phyloP scores from a whole-genome alignment of 1,140 invertebrate species.

The Dryas iulia region DNA sequence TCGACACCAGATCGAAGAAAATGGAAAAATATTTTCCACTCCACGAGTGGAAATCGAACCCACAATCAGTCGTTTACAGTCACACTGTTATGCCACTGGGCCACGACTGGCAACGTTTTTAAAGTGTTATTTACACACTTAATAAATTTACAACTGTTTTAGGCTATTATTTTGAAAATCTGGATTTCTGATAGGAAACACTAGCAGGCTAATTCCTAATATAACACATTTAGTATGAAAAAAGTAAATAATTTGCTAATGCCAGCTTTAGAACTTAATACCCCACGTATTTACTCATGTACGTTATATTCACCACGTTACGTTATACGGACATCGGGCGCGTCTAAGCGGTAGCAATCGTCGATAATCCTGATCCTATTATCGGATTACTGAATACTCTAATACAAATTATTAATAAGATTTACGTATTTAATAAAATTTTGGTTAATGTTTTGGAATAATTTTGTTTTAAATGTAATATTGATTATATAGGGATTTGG shows the following conservation, averaged over 20 bases:
- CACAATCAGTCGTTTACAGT: too few relatives aligned
- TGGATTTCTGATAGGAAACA: too few relatives aligned
- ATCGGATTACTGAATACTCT: not conserved
- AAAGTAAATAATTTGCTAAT: not conserved
- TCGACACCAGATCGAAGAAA: too few relatives aligned
- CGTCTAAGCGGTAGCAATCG: not conserved
- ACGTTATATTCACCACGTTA: not conserved
- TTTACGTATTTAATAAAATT: not conserved
- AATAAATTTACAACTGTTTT: too few relatives aligned
- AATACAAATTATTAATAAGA: not conserved
- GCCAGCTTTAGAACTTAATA: not conserved
- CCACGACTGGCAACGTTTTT: too few relatives aligned
- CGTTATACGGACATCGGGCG: not conserved
- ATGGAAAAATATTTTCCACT: too few relatives aligned
- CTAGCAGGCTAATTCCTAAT: too few relatives aligned
- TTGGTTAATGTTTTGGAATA: not conserved
- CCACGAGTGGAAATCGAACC: too few relatives aligned
- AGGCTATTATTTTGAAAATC: too few relatives aligned
- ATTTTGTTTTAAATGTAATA: not conserved
- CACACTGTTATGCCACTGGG: too few relatives aligned
- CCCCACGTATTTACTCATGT: not conserved
- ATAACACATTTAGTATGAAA: not conserved
- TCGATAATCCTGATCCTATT: slow-evolving; percentile 1
- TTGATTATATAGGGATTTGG: too few relatives aligned
- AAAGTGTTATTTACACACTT: too few relatives aligned